Evolutionary conservation across 1,140 invertebrate genomes (phyloP), one percentile per base, ranked within the genome.

Genomic region (Caenorhabditis tropicalis): DNA sequence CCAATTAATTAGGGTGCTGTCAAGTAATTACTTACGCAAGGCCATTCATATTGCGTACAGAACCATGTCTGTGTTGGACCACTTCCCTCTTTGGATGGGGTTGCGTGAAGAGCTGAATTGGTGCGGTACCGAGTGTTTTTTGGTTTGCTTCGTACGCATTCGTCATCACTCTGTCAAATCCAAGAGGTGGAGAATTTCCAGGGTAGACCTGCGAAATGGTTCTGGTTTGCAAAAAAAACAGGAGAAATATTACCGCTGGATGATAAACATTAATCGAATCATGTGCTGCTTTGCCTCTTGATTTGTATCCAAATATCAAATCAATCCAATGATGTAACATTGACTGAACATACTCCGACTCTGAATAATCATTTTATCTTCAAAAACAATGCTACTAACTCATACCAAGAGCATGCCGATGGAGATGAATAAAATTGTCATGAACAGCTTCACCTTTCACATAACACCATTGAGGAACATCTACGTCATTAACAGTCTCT

Each of bases 61-160:
- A 70, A 36, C 60, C 31, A 70, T 36, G 60, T 6, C 60, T 24
- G 60, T 70, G 60, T 16, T 70, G 31, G 5, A 70, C 31, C 4
- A 70, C 31, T 70, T 70, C 60, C 39, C 60, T 12, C 39, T 70
- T 70, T 9, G 60, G 60, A 39, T 70, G 60, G n/a, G 60, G 31
- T 70, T 70, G 60, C 16, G 60, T 70, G 19, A 70, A 70, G 0
- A 70, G 33, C 39, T 70, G 60, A 19, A 70, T 15, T n/a, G 60
- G 60, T 36, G 60, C 60, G 4, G 60, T 70, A 9, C 60, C 60
- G 10, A 70, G 19, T 0, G 60, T 39, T 39, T 70, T 70, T 9
- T 70, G 60, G n/a, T 70, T 70, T n/a, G 60, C 60, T 70, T 70
- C 60, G 31, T 70, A 70, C 1, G 60, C 60, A 36, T 70, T 70